Percentiles rank a stretch among this genome's conserved stretches.
Evolutionary conservation across 2,797 vertebrate genomes (phyloP).

Genomic region (Nannoperca obscura): DNA sequence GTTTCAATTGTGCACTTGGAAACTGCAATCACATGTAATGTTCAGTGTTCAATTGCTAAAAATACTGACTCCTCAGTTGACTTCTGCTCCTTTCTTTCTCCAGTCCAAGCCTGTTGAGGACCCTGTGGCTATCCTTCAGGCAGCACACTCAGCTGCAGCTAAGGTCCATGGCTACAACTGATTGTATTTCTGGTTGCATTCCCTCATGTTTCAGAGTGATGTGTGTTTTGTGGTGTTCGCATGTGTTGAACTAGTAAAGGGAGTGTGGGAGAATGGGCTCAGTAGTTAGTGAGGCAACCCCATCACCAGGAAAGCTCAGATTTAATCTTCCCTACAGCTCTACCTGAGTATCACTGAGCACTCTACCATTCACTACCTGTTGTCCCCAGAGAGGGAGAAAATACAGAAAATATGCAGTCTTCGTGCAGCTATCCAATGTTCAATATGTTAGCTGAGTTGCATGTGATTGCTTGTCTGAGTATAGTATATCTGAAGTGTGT

Average conservation of each 20-base stretch:
- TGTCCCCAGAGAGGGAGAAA: not conserved
- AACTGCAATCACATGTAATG: not conserved
- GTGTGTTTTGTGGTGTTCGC: slow-evolving; percentile 37
- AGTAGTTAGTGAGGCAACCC: slow-evolving; percentile 21
- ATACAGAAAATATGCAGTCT: not conserved
- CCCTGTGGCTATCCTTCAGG: slow-evolving; percentile 84
- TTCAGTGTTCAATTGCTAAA: slow-evolving; percentile 4
- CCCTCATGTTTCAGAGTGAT: slow-evolving; percentile 31
- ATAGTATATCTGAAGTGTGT: not conserved
- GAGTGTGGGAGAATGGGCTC: not conserved
- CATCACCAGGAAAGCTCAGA: slow-evolving; percentile 9
- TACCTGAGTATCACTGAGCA: not conserved
- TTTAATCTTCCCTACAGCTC: slow-evolving; percentile 13
- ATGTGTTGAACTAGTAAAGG: slow-evolving; percentile 26
- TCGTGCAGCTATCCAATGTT: not conserved
- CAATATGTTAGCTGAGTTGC: not conserved
- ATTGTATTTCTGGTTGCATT: slow-evolving; percentile 44
- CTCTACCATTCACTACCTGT: slow-evolving; percentile 4
- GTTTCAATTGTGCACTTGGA: not conserved
- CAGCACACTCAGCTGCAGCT: slow-evolving; percentile 81
- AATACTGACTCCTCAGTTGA: slow-evolving; percentile 18
- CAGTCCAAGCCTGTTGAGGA: slow-evolving; percentile 84
- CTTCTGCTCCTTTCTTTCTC: slow-evolving; percentile 56
- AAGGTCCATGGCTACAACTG: slow-evolving; percentile 80
- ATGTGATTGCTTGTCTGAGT: not conserved